Conservation (phyloP, 2,113 vertebrate genomes). For the Heterocephalus glaber region DNA sequence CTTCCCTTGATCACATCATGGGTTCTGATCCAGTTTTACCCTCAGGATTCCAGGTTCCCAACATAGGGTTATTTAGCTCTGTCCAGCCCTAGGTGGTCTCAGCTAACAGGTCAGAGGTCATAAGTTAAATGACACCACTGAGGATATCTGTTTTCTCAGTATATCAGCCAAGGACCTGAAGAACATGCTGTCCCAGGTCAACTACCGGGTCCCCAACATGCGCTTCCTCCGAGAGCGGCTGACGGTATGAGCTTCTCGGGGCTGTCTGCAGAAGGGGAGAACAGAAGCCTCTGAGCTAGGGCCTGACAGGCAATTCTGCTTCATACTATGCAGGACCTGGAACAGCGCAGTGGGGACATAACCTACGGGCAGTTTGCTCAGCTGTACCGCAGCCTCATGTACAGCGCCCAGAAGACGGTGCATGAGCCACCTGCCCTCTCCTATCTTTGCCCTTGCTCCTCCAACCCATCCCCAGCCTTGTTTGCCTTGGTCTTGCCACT, state of each 20-base stretch:
- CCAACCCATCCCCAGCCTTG: background rate
- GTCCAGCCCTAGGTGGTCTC: background rate
- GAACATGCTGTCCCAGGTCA: slow-evolving; percentile 98
- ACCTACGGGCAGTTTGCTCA: slow-evolving; percentile 96
- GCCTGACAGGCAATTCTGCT: background rate
- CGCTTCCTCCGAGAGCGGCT: slow-evolving; percentile 96
- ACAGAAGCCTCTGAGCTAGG: background rate
- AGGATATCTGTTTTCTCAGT: slow-evolving; percentile 82
- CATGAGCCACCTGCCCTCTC: slow-evolving; percentile 75
- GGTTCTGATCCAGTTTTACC: background rate
- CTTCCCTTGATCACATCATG: background rate
- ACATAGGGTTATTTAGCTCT: background rate
- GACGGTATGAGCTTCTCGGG: slow-evolving; percentile 86
- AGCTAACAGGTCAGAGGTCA: background rate
- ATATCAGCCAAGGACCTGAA: slow-evolving; percentile 99
- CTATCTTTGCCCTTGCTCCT: background rate
- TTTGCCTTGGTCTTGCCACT: slow-evolving; percentile 19
- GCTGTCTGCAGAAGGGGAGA: background rate
- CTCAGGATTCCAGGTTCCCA: background rate
- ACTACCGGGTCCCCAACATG: slow-evolving; percentile 99
- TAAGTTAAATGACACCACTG: background rate
- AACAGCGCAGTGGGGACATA: slow-evolving; percentile 95
- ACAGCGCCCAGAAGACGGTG: slow-evolving; percentile 96
- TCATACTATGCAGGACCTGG: slow-evolving; percentile 89
- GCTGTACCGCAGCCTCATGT: slow-evolving; percentile 97